phyloP scores from a whole-genome alignment of 1,140 invertebrate species.

The Hycleus cichorii region DNA sequence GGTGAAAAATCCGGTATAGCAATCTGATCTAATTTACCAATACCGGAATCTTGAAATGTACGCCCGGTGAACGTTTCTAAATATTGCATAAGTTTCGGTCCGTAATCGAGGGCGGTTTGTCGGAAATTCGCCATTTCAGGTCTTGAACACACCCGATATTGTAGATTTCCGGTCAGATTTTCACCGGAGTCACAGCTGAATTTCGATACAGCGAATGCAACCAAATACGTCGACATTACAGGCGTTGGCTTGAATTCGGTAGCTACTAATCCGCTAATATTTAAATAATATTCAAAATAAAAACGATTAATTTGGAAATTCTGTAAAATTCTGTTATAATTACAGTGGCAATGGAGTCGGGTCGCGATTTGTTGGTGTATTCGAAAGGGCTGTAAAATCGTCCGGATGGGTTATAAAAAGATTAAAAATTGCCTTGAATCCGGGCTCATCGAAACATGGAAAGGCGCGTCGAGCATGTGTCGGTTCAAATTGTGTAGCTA shows the following conservation, averaged over 20 bases:
- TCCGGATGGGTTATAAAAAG: slow-evolving; percentile 11
- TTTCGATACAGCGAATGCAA: slow-evolving; percentile 56
- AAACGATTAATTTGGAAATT: background rate
- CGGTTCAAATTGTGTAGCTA: slow-evolving; percentile 22
- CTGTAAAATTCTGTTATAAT: background rate
- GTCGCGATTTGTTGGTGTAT: background rate
- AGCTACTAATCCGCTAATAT: background rate
- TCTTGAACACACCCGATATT: slow-evolving; percentile 55
- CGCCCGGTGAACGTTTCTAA: slow-evolving; percentile 43
- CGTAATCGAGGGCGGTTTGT: slow-evolving; percentile 48
- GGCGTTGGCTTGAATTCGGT: slow-evolving; percentile 53
- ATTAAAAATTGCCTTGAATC: slow-evolving; percentile 2
- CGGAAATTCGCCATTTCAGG: slow-evolving; percentile 57
- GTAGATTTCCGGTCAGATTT: slow-evolving; percentile 35
- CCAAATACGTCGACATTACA: slow-evolving; percentile 69
- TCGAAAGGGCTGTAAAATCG: background rate
- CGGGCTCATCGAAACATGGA: slow-evolving; percentile 19
- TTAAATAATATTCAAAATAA: background rate
- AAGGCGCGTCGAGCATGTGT: background rate
- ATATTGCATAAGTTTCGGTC: slow-evolving; percentile 39
- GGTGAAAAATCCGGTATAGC: slow-evolving; percentile 71
- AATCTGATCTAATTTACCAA: slow-evolving; percentile 50
- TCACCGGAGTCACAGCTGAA: slow-evolving; percentile 25
- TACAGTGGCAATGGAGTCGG: background rate
- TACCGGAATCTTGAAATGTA: slow-evolving; percentile 36